Evolutionary conservation across 2,113 vertebrate species (phyloP).

Genomic region (Solea senegalensis): DNA sequence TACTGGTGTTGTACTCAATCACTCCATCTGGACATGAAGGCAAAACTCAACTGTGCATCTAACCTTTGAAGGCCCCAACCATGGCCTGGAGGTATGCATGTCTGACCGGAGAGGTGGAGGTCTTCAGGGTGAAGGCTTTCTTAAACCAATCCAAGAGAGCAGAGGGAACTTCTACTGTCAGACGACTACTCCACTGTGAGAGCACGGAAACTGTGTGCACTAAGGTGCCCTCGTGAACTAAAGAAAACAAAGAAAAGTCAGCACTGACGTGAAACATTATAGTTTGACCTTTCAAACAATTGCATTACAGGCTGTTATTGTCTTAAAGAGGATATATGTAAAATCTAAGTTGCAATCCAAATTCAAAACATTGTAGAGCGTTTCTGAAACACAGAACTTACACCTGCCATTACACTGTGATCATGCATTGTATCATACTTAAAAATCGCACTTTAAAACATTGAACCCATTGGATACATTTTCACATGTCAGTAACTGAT

Average conservation of each 20-base stretch:
- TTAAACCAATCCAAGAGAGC: constrained; percentile 92
- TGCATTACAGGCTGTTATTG: not conserved
- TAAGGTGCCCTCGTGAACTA: constrained; percentile 94
- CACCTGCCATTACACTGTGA: no score
- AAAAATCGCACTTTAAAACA: no score
- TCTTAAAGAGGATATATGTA: no score
- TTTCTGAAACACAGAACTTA: no score
- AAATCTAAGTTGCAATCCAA: no score
- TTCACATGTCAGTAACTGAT: no score
- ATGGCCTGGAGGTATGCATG: constrained; percentile 95
- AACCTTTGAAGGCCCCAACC: constrained; percentile 93
- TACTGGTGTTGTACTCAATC: not conserved
- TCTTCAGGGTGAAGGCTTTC: constrained; percentile 95
- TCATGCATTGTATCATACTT: no score
- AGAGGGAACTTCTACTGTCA: constrained; percentile 88
- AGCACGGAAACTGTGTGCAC: constrained; percentile 91
- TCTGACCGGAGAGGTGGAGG: constrained; percentile 90
- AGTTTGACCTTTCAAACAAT: not conserved
- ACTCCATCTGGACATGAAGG: not conserved
- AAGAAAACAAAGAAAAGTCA: not conserved
- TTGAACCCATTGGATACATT: no score
- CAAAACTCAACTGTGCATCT: constrained; percentile 18
- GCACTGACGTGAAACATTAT: not conserved
- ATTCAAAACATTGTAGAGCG: no score
- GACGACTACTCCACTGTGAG: constrained; percentile 91